A percentile compares a stretch with the other conserved stretches of the same genome.
phyloP scores from a whole-genome alignment of 1,140 invertebrate genomes.

The Tetragonula clypearis region DNA sequence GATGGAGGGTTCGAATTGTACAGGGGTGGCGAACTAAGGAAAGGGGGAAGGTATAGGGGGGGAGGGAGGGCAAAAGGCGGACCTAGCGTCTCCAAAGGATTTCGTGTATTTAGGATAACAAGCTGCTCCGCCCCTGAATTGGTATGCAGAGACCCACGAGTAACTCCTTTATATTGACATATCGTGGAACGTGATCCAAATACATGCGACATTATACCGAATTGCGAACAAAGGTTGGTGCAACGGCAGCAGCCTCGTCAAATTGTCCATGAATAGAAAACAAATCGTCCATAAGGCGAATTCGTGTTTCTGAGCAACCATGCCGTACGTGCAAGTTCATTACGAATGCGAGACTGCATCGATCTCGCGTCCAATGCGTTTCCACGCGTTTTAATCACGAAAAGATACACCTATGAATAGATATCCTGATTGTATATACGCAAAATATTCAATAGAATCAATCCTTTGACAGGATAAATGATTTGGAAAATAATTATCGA shows the following conservation, averaged over 20 bases:
- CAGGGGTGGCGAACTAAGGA: slow-evolving; percentile 28
- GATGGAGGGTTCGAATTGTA: slow-evolving; percentile 11
- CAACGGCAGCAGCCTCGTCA: slow-evolving; percentile 66
- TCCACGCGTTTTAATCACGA: not conserved
- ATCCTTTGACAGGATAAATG: too few species aligned
- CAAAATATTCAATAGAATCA: not conserved
- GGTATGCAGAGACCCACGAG: slow-evolving; percentile 78
- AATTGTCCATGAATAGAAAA: slow-evolving; percentile 78
- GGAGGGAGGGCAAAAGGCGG: slow-evolving; percentile 59
- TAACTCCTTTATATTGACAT: slow-evolving; percentile 82
- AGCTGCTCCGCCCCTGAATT: slow-evolving; percentile 78
- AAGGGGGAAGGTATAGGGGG: slow-evolving; percentile 23
- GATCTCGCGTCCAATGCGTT: not conserved
- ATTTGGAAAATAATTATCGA: too few species aligned
- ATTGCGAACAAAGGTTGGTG: slow-evolving; percentile 75
- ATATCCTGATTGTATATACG: not conserved
- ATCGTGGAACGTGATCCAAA: slow-evolving; percentile 82
- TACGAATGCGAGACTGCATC: slow-evolving; percentile 38
- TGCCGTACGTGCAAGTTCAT: slow-evolving; percentile 56
- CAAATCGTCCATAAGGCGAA: slow-evolving; percentile 75
- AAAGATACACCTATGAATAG: not conserved
- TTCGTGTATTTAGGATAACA: slow-evolving; percentile 83
- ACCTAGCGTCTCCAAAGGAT: slow-evolving; percentile 78
- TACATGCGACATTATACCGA: slow-evolving; percentile 82
- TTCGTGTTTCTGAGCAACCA: slow-evolving; percentile 37